phyloP scores from a whole-genome alignment of 2,888 invertebrate species.

The Eucera pruinosa region DNA sequence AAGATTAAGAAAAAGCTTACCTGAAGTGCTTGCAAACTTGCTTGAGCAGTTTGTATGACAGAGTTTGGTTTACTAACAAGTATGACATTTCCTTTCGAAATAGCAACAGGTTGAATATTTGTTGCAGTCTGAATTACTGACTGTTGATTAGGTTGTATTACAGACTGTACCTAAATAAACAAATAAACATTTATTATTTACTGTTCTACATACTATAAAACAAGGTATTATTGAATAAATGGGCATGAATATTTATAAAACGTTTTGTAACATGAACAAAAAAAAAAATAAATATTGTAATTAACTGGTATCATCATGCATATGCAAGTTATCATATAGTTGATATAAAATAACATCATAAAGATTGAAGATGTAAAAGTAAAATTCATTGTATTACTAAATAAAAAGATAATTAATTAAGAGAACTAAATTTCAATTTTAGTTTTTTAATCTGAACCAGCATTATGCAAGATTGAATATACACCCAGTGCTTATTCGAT shows the following conservation, averaged over 20 bases:
- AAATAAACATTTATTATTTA: constrained; percentile 22
- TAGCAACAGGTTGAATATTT: constrained; percentile 91
- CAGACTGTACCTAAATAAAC: constrained; percentile 93
- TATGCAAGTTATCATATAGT: constrained; percentile 39
- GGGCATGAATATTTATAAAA: constrained; percentile 21
- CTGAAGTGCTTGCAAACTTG: constrained; percentile 94
- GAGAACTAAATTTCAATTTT: constrained; percentile 7
- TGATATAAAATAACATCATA: neutral
- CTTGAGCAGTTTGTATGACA: constrained; percentile 96
- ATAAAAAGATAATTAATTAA: constrained; percentile 2
- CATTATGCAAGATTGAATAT: constrained; percentile 79
- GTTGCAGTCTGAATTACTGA: constrained; percentile 97
- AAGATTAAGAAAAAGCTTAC: constrained; percentile 84
- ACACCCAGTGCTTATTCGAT: constrained; percentile 27
- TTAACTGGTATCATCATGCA: constrained; percentile 40
- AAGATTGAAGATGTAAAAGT: neutral
- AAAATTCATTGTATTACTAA: neutral
- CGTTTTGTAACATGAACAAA: neutral
- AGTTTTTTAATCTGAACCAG: constrained; percentile 74
- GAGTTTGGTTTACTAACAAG: constrained; percentile 95
- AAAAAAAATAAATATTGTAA: constrained; percentile 6
- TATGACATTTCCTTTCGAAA: constrained; percentile 95
- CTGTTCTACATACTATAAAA: neutral
- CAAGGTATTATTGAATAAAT: constrained; percentile 18
- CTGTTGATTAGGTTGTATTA: constrained; percentile 97